Base-by-base conservation (phyloP, 64 coral and sea anemone genomes). In the Pachyseris speciosa region DNA sequence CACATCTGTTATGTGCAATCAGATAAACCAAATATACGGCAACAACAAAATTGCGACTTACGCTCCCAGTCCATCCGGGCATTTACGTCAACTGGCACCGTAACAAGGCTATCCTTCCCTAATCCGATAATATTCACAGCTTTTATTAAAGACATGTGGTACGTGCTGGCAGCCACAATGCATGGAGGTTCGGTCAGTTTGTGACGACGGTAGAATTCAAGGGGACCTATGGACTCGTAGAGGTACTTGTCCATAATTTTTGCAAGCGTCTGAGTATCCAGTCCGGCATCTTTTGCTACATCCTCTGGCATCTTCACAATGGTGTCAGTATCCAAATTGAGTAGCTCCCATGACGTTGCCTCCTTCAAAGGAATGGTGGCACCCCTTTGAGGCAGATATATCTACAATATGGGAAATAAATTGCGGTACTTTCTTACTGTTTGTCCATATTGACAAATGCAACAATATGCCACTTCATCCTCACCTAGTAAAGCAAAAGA, bases 31-130 rank as follows among this genome's bases (percentile, higher is more conserved):
- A n/a, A n/a, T n/a, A n/a, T n/a, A n/a, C n/a, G n/a, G n/a, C n/a
- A n/a, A n/a, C n/a, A n/a, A n/a, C n/a, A n/a, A n/a, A n/a, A n/a
- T n/a, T n/a, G n/a, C n/a, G n/a, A n/a, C n/a, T n/a, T n/a, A n/a
- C n/a, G n/a, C n/a, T n/a, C n/a, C n/a, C n/a, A n/a, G n/a, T 80
- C 28, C 76, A 80, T 19, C 28, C 76, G 76, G 13, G 76, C 44
- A 45, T 80, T 57, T 22, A 7, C 36, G 43, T 80, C 51, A 55
- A 55, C 30, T 38, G 44, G 44, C 41, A 80, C 76, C 25, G 31
- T 45, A 19, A 80, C 45, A 24, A 80, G 40, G 30, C 19, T 48
- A 3, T 57, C 51, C 17, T 57, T 80, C 17, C 76, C 76, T 4
- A 80, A 6, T 16, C 76, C 76, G 11, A 57, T 5, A 17, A 80